Evolutionary conservation across 2,888 invertebrate species (phyloP), one percentile per base, ranked within the genome.

Genomic region (Tridacna gigas): DNA sequence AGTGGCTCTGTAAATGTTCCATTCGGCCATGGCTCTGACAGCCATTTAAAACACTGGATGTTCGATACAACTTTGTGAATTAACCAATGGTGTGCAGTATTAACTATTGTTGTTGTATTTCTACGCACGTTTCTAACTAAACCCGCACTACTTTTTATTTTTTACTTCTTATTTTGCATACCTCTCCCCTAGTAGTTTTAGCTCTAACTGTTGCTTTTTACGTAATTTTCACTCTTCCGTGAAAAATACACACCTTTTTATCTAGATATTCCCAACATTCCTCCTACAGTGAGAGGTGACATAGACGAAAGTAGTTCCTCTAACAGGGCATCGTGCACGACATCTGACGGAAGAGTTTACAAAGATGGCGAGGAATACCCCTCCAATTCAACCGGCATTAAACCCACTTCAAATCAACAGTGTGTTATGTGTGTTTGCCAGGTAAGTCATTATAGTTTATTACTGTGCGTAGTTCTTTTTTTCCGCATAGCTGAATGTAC

Each of bases 351-450:
- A 51, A 90, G 89, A 51, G 88, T 91, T 73, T 95, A 94, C 90
- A 90, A 93, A 65, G 93, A 95, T 86, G 94, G 94, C 20, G 94
- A 95, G 69, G 90, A 92, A 22, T 95, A 95, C 89, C 92, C 94
- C 4, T 94, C 95, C 45, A 95, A 95, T 90, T 90, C 92, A 22
- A 94, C 95, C 0, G 94, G 94, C 11, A 89, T 95, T 48, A 92
- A 92, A 61, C 91, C 93, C 3, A 92, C 92, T 28, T 88, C 88
- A 13, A 89, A 90, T 13, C 93, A 94, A 84, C 95, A 95, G 85
- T 95, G 95, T 83, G 95, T 95, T 81, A 94, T 95, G 78, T 95
- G 95, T 83, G 90, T 92, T 20, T 95, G 95, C 80, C 92, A 94
- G 92, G 95, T 95, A 89, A 90, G 92, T 83, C 37, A 37, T 69